Conservation (phyloP, 2,888 invertebrate genomes). For the Octonoba sinensis region DNA sequence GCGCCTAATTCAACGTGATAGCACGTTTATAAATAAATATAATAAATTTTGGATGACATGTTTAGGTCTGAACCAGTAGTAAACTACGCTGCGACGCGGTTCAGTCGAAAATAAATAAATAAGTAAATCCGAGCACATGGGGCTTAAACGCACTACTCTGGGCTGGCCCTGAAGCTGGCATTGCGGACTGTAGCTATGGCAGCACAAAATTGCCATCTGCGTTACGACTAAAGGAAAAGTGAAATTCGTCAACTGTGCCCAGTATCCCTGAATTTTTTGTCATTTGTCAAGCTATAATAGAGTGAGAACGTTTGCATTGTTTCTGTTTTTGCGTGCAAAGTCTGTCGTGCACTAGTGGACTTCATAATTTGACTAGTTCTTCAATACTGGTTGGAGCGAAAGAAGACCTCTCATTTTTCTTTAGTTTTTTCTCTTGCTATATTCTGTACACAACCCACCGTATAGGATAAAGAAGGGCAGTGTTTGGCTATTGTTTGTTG, state of each 20-base stretch:
- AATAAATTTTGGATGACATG: too few species aligned
- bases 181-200: too few species aligned
- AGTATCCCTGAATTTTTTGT: constrained; percentile 18
- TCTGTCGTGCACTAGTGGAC: constrained; percentile 47
- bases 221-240: constrained; percentile 29
- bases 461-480: constrained; percentile 36
- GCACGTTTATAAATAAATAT: too few species aligned
- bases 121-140: too few species aligned
- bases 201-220: too few species aligned
- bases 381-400: constrained; percentile 28
- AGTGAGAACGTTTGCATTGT: constrained; percentile 55
- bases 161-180: too few species aligned
- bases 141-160: too few species aligned
- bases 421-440: not conserved
- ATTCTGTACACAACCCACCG: not conserved
- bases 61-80: too few species aligned
- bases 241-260: constrained; percentile 13
- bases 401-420: constrained; percentile 17
- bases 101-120: too few species aligned
- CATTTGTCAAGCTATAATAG: constrained; percentile 50
- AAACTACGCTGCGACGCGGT: too few species aligned
- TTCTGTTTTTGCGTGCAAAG: constrained; percentile 43
- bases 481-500: constrained; percentile 30
- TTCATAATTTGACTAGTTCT: constrained; percentile 43
- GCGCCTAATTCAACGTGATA: too few species aligned